Evolutionary conservation across 2,888 invertebrate species (phyloP).

Genomic region (Idaea biselata): DNA sequence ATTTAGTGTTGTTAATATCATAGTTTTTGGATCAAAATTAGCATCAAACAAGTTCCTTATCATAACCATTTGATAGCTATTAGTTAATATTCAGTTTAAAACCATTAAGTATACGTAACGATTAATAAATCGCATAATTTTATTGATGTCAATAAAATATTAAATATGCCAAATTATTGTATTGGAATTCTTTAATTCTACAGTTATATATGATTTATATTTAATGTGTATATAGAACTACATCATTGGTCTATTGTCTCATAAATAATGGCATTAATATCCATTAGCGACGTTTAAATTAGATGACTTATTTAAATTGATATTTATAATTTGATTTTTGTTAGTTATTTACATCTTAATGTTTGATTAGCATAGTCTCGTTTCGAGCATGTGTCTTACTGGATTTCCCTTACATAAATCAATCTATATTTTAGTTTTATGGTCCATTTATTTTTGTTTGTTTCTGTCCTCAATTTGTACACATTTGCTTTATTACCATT

Average conservation of each 20-base stretch:
- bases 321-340: background rate
- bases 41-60: constrained; percentile 14
- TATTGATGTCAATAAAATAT: constrained; percentile 23
- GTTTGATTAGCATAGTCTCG: background rate
- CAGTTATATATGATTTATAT: background rate
- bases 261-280: constrained; percentile 24
- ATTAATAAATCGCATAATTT: constrained; percentile 22
- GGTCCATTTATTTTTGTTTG: background rate
- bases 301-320: background rate
- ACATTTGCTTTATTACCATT: constrained; percentile 1
- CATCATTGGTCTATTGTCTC: constrained; percentile 16
- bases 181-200: constrained; percentile 13
- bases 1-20: constrained; percentile 4
- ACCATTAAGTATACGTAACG: constrained; percentile 16
- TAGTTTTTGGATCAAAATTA: constrained; percentile 10
- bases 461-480: background rate
- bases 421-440: background rate
- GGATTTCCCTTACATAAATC: constrained; percentile 1
- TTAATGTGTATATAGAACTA: constrained; percentile 12
- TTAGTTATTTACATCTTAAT: background rate
- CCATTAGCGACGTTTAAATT: constrained; percentile 8
- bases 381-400: background rate
- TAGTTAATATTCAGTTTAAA: constrained; percentile 16
- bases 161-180: constrained; percentile 16
- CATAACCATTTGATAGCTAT: constrained; percentile 15